phyloP scores from a whole-genome alignment of 2,797 vertebrate genomes.

The Microhierax caerulescens region DNA sequence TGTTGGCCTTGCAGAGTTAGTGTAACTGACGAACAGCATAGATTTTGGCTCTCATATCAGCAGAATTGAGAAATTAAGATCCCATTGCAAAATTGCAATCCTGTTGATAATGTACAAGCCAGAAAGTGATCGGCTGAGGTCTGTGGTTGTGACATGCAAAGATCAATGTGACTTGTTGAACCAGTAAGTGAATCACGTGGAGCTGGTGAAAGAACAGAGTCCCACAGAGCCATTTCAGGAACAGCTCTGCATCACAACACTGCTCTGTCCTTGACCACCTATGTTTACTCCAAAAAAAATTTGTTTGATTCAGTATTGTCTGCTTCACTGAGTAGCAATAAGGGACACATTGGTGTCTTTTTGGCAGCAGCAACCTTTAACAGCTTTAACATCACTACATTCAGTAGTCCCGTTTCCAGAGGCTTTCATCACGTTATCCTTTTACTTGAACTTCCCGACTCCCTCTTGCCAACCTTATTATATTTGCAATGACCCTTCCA shows the following conservation, averaged over 20 bases:
- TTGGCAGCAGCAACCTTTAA: neutral
- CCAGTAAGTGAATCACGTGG: neutral
- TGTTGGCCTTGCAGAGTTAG: neutral
- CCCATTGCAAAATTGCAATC: conserved; percentile 12
- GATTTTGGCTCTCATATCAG: neutral
- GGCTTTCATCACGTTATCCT: neutral
- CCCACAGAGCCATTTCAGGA: neutral
- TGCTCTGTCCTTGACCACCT: neutral
- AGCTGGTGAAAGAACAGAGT: neutral
- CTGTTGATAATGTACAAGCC: neutral
- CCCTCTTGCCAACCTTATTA: neutral
- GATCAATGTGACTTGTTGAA: neutral
- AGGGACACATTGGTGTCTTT: neutral
- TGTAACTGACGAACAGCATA: neutral
- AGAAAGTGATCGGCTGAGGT: neutral
- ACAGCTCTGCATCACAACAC: neutral
- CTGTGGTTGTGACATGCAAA: neutral
- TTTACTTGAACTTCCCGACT: neutral
- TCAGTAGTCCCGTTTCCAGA: neutral
- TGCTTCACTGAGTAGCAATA: neutral
- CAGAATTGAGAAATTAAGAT: conserved; percentile 40
- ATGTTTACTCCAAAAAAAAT: neutral
- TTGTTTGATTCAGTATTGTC: neutral
- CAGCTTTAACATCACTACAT: neutral
- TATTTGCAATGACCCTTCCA: neutral